Base-by-base conservation (phyloP, 1,140 invertebrate species). In the Popillia japonica region DNA sequence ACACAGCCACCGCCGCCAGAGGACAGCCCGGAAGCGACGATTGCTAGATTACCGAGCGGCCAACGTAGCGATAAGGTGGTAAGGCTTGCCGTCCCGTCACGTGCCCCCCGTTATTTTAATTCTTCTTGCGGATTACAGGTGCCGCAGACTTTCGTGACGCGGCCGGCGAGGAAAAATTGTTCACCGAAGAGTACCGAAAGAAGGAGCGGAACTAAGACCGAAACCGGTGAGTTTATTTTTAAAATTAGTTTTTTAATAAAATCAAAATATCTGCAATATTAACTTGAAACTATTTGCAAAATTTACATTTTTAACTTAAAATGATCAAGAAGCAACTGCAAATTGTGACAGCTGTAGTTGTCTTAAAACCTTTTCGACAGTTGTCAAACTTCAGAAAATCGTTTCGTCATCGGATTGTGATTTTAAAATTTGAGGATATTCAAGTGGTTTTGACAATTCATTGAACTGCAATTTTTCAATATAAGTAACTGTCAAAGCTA, bases 1-100 rank as follows among this genome's bases (percentile, higher is more conserved):
- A 92, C 95, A 78, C 92, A 96, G 84, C 95, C 95, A 73, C 95
- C 95, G 77, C 95, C 95, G 22, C 95, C 95, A 0, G 95, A 96
- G 85, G 93, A 95, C 87, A 93, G 92, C 86, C 93, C 94, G 2
- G 94, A 95, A 84, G 93, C 92, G 75, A 91, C 93, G 73, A 92
- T 95, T 82, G 94, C 94, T 40, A 89, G 94, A 79, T 87, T 95
- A 82, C 94, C 94, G 64, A 95, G 93, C 79, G 94, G 94, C 61
- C 93, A 95, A 88, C 89, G 93, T 80, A 92, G 92, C 78, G 93
- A 94, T 86, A 94, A 93, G 88, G 90, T 93, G 85, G 93, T 94
- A 79, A 89, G 90, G 86, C 7, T 17, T 23, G 20, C 0, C 22
- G 22, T 9, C 14, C 10, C 8, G 61, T 10, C 7, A 23, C 0